phyloP scores from a whole-genome alignment of 1,140 invertebrate species.

The Monochamus saltuarius region DNA sequence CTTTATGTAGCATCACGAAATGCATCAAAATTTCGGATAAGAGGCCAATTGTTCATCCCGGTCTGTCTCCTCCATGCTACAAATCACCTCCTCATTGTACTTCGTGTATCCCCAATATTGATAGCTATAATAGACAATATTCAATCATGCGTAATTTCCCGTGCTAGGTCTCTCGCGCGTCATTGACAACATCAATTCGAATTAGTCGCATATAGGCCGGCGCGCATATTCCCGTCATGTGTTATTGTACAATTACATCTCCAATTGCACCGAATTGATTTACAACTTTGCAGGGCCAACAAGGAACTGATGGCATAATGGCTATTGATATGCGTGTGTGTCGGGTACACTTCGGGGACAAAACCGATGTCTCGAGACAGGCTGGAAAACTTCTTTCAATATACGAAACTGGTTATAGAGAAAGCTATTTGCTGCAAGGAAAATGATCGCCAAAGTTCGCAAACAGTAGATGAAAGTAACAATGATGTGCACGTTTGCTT shows the following conservation, averaged over 20 bases:
- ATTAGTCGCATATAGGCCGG: slow-evolving; percentile 28
- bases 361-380: not conserved
- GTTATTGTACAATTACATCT: slow-evolving; percentile 42
- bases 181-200: slow-evolving; percentile 41
- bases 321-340: slow-evolving; percentile 28
- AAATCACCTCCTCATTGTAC: slow-evolving; percentile 6
- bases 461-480: too few species aligned
- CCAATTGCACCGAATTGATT: slow-evolving; percentile 41
- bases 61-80: not conserved
- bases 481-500: too few species aligned
- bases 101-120: not conserved
- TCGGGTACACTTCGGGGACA: slow-evolving; percentile 2
- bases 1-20: too few species aligned
- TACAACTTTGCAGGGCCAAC: slow-evolving; percentile 25
- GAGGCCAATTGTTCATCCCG: too few species aligned
- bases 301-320: slow-evolving; percentile 28
- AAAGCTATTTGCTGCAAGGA: too few species aligned
- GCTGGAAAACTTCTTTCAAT: too few species aligned
- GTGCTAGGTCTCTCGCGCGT: slow-evolving; percentile 17
- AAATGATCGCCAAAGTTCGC: too few species aligned
- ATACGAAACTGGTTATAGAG: too few species aligned
- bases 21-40: too few species aligned
- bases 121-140: slow-evolving; percentile 15
- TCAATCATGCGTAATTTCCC: slow-evolving; percentile 16
- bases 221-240: slow-evolving; percentile 33